Evolutionary conservation across 2,113 vertebrate genomes (phyloP), one percentile per base, ranked within the genome.

Genomic region (Ia io): DNA sequence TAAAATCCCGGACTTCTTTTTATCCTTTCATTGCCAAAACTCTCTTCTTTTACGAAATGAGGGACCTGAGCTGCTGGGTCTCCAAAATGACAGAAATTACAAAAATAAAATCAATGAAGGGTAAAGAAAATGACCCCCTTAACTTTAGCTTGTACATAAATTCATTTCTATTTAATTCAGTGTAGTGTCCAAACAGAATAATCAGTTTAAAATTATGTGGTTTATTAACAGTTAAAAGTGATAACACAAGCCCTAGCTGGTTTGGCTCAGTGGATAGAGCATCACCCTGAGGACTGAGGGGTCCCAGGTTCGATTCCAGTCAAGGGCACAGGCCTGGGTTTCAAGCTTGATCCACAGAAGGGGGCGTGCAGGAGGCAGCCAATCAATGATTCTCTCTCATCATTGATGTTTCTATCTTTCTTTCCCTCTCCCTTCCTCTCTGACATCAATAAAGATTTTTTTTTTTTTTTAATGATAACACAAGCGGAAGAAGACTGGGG

Each of bases 181-280:
- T 88, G n/a, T 87, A 80, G 97, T 98, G 98, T 97, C 92, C 92
- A 96, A 97, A 97, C 91, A 98, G 97, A 98, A 98, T 97, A 98
- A 97, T 93, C 90, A 94, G 96, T 96, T 98, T 98, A 97, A 98
- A 98, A 98, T 98, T 98, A 98, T 98, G 96, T 96, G 97, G 98
- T 98, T 98, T 98, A 98, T 98, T 98, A 98, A 98, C 98, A 98
- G 99, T 99, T 98, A 99, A 99, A 99, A 99, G 98, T 98, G 95
- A 98, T 98, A 98, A 98, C 98, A 98, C 96, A 97, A 98, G 98
- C 63, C 6, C 56, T 23, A 9, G 56, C 9, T 59, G 56, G 22
- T 53, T 53, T 53, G 18, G 17, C 49, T 51, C 49, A 51, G 49
- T 51, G 49, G 49, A 51, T 6, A 51, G 49, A 51, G 49, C 4